A percentile compares a stretch with the other conserved stretches of the same genome.
Conservation (phyloP, 2,888 invertebrate species). For the Hirtodrosophila confusa region DNA sequence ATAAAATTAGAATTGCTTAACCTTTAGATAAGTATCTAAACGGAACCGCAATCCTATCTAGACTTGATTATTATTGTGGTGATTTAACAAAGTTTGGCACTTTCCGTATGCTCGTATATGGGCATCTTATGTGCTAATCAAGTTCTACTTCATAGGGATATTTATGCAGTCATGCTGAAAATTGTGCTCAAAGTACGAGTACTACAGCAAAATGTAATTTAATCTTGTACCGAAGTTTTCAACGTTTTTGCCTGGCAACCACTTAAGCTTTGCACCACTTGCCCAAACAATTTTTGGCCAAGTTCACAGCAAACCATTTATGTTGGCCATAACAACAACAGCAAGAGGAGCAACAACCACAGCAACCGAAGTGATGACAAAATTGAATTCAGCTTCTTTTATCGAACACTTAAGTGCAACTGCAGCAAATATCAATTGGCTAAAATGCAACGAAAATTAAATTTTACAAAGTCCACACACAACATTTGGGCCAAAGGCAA, state of each 20-base stretch:
- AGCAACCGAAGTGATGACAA: slow-evolving; percentile 11
- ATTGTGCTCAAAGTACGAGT: not conserved
- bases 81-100: too few relatives aligned
- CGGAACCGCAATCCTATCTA: too few relatives aligned
- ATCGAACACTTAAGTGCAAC: slow-evolving; percentile 18
- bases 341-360: slow-evolving; percentile 2
- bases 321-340: slow-evolving; percentile 6
- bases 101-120: too few relatives aligned
- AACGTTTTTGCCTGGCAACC: slow-evolving; percentile 10
- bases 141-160: not conserved
- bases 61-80: too few relatives aligned
- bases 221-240: not conserved
- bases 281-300: slow-evolving; percentile 17
- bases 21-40: too few relatives aligned
- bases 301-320: slow-evolving; percentile 11
- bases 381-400: slow-evolving; percentile 38
- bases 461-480: not conserved
- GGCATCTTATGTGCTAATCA: too few relatives aligned
- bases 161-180: not conserved
- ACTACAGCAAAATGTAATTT: slow-evolving; percentile 6
- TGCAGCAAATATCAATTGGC: slow-evolving; percentile 33
- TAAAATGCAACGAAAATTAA: slow-evolving; percentile 16
- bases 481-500: not conserved
- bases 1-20: too few relatives aligned
- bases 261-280: slow-evolving; percentile 36